Base-by-base conservation (phyloP, 2,888 invertebrate genomes). In the Leucoptera coffeella region DNA sequence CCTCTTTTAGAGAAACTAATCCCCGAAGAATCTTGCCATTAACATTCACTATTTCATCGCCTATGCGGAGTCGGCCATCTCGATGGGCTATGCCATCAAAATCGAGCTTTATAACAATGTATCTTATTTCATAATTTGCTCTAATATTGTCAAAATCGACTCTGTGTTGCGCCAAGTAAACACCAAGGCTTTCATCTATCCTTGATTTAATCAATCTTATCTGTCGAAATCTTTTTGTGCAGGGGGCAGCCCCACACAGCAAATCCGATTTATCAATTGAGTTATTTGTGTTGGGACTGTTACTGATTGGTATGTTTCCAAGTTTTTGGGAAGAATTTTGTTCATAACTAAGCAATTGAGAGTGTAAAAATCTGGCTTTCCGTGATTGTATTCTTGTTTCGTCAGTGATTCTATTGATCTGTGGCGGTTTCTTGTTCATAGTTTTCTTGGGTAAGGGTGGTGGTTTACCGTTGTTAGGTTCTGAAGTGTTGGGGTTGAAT, bases 41-140 rank as follows among this genome's bases (percentile, higher is more conserved):
- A 15, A 91, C 85, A 56, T 88, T 86, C 8, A 92, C 82, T 35
- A 93, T 84, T 73, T 92, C 89, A 57, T 93, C 93, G 9, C 90
- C 90, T 30, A 88, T 75, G 41, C 80, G 75, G 32, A 94, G 73
- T 39, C 86, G 76, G 12, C 88, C 87, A 50, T 89, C 86, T 56
- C 87, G 85, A 35, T 78, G 77, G 13, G 81, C 81, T 50, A 80
- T 75, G 26, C 81, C 80, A 34, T 75, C 77, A 23, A 73, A 62
- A 37, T 80, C 79, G 25, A 82, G 59, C 43, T 78, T 78, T 12
- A 78, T 75, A 30, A 80, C 74, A 31, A 78, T 72, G 38, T 79
- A 77, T 14, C 78, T 62, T 35, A 75, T 73, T 54, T 80, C 78
- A 38, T 61, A 74, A 40, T 75, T 74, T 33, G 64, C 65, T 29